Percentiles rank a stretch among this genome's conserved stretches.
Evolutionary conservation across 2,797 vertebrate genomes (phyloP).

Genomic region (Sebastolobus alascanus): DNA sequence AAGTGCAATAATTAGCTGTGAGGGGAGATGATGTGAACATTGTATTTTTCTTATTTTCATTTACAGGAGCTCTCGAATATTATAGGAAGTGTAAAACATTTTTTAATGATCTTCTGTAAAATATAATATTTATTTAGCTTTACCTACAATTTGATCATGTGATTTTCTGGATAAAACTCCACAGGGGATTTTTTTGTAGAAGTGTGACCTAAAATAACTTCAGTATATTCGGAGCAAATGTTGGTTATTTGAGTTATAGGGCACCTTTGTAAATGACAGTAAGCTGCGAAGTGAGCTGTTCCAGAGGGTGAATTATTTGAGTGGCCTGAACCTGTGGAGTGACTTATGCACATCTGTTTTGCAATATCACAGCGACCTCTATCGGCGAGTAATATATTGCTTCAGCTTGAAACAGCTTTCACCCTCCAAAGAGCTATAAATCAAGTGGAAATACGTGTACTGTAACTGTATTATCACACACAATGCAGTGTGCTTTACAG

Average conservation of each 20-base stretch:
- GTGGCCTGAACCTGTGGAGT: conserved; percentile 70
- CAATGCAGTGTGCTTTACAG: not conserved
- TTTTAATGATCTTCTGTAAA: not conserved
- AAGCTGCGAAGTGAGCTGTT: conserved; percentile 54
- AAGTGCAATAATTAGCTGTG: conserved; percentile 39
- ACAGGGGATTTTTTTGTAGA: not conserved
- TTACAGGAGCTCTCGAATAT: not conserved
- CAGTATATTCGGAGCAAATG: not conserved
- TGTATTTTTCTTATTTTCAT: not conserved
- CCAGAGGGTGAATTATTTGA: conserved; percentile 40
- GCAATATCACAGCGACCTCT: conserved; percentile 88
- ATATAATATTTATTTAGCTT: not conserved
- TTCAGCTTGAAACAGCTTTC: not conserved
- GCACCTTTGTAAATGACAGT: conserved; percentile 39
- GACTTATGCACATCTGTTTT: conserved; percentile 61
- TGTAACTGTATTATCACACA: conserved; percentile 20
- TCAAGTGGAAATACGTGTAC: conserved; percentile 24
- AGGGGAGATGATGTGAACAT: not conserved
- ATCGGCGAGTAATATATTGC: conserved; percentile 65
- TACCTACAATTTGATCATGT: too few relatives aligned
- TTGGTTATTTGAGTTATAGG: not conserved
- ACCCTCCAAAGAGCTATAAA: conserved; percentile 38
- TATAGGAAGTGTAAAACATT: not conserved
- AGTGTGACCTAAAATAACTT: not conserved
- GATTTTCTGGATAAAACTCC: not conserved